Evolutionary conservation across 2,888 invertebrate species (phyloP), one percentile per base, ranked within the genome.

Genomic region (Ectropis crepuscularia): DNA sequence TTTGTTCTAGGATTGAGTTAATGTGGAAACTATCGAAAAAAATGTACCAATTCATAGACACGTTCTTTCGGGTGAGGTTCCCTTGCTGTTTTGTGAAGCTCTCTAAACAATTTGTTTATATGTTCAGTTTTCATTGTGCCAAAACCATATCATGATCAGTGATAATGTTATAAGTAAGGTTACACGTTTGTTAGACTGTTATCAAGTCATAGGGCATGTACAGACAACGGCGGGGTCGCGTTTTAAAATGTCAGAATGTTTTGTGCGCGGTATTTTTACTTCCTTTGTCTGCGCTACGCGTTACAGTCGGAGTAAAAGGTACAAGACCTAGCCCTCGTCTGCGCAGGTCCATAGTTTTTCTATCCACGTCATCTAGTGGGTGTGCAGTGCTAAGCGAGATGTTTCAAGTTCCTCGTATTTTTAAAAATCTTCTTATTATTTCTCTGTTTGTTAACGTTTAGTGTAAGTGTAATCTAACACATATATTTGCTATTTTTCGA

Each of bases 101-200:
- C 64, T 65, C 64, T 65, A 61, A 38, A 41, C 43, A 54, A 71
- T 77, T 74, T 72, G 67, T 74, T 65, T 71, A 74, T 68, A 71
- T 68, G 70, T 77, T 78, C 75, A 75, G 78, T 82, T 81, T 81
- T 82, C 77, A 82, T 79, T 84, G 86, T 86, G 86, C 86, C 86
- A 86, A 86, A 89, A 88, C 85, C 90, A 92, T 91, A 90, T 90
- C 89, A 87, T 87, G 69, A 85, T 87, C 86, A 85, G 88, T 87
- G 88, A 89, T 89, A 87, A 77, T 83, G 80, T 77, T 81, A 48
- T 85, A 78, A 76, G 72, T 82, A 83, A 80, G 77, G 74, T 73
- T 71, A 74, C 67, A 75, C 72, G 72, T 80, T 75, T 73, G 72
- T 76, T 77, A 77, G 74, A 79, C 70, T 65, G 58, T 62, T 62